Evolutionary conservation across 2,113 vertebrate genomes (phyloP).

Genomic region (Apus apus): DNA sequence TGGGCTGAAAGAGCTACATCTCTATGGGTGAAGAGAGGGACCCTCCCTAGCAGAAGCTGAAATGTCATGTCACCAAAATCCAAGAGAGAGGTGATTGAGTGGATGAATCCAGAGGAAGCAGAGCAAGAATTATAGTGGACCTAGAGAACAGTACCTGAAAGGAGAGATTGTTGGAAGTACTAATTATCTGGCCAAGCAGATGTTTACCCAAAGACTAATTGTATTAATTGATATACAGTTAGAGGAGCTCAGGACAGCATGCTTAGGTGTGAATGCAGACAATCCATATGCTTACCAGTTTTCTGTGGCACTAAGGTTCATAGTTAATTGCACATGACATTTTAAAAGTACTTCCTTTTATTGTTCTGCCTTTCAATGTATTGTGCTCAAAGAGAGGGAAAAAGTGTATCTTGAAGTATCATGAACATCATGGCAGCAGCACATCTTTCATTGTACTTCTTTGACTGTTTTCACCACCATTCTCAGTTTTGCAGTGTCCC

Average conservation of each 20-base stretch:
- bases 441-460: background rate
- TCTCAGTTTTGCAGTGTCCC: background rate
- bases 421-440: background rate
- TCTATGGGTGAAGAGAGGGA: background rate
- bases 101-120: background rate
- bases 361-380: background rate
- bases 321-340: constrained; percentile 1
- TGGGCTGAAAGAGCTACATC: background rate
- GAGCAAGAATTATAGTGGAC: background rate
- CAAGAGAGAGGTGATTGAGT: background rate
- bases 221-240: background rate
- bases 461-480: background rate
- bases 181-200: background rate
- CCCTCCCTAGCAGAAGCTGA: background rate
- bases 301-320: background rate
- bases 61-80: background rate
- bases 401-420: background rate
- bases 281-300: background rate
- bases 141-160: background rate
- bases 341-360: constrained; percentile 31
- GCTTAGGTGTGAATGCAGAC: background rate
- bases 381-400: background rate
- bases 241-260: background rate
- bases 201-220: background rate
- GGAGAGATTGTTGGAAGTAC: background rate